Conservation (phyloP, 2,797 vertebrate species). For the Schizothorax lantsangensis region DNA sequence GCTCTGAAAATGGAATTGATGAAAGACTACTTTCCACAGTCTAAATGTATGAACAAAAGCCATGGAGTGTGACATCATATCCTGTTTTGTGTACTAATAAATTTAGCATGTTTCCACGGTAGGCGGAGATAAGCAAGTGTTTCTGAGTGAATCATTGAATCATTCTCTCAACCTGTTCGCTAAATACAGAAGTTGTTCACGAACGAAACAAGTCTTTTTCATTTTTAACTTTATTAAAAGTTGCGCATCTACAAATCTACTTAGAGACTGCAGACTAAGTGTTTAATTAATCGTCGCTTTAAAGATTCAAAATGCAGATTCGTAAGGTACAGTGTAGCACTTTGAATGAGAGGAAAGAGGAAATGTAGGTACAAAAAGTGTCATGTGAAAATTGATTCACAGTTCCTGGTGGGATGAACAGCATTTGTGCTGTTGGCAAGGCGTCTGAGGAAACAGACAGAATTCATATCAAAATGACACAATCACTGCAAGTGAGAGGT, state of each 20-base stretch:
- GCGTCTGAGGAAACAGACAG: too few species aligned
- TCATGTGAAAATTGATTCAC: not conserved
- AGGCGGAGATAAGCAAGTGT: not conserved
- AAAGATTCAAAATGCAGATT: not conserved
- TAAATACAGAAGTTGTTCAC: not conserved
- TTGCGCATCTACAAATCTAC: not conserved
- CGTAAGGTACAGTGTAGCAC: not conserved
- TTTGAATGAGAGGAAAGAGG: not conserved
- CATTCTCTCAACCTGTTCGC: not conserved
- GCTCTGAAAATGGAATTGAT: not conserved
- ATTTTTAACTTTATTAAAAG: not conserved
- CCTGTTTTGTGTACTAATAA: not conserved
- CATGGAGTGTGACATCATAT: not conserved
- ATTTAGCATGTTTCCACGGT: not conserved
- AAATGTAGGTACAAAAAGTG: not conserved
- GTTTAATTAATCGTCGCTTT: not conserved
- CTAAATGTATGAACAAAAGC: not conserved
- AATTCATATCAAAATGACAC: conserved; percentile 1
- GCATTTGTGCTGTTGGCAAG: not conserved
- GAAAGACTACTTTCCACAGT: not conserved
- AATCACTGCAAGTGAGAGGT: not conserved
- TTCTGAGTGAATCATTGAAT: not conserved
- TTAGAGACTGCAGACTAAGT: not conserved
- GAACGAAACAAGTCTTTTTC: not conserved
- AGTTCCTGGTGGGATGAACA: not conserved